These are phyloP conservation scores for Chelidonichthys spinosus DNA, from an alignment of 2,797 vertebrate genomes.

Conservation along the genomic window DNA sequence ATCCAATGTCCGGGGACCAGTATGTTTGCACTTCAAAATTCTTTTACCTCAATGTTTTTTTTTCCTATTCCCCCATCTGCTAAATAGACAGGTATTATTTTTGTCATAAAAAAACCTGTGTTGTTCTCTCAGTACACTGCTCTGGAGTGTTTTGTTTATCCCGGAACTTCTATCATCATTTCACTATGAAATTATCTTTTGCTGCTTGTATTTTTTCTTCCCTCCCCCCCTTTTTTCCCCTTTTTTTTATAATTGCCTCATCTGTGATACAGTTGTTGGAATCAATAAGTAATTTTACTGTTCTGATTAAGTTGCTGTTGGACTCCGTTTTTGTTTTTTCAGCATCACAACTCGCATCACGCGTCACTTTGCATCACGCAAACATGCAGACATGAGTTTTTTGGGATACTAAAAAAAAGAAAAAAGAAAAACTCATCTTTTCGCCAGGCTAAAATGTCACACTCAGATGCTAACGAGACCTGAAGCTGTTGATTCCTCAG, in stretches of 20 bases:
- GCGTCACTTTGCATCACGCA: not conserved
- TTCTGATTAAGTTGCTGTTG: not conserved
- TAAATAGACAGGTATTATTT: slow-evolving; percentile 1
- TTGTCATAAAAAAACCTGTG: not conserved
- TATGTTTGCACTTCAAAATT: slow-evolving; percentile 34
- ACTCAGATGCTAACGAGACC: slow-evolving; percentile 48
- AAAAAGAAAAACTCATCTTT: slow-evolving; percentile 3
- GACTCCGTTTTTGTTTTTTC: slow-evolving; percentile 16
- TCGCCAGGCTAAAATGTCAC: slow-evolving; percentile 46
- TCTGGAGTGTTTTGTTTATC: slow-evolving; percentile 14
- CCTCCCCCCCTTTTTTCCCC: not conserved
- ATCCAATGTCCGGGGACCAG: not conserved
- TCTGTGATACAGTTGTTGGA: not conserved
- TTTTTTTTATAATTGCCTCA: slow-evolving; percentile 1
- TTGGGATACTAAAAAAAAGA: slow-evolving; percentile 8
- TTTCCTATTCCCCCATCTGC: slow-evolving; percentile 10
- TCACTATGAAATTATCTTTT: slow-evolving; percentile 1
- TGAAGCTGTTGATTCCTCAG: slow-evolving; percentile 48
- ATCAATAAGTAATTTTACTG: slow-evolving; percentile 1
- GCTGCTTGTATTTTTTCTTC: not conserved
- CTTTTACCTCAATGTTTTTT: slow-evolving; percentile 30
- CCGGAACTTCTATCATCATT: slow-evolving; percentile 2
- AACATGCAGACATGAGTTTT: slow-evolving; percentile 4
- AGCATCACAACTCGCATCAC: not conserved
- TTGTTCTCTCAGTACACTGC: not conserved